A percentile compares a stretch with the other conserved stretches of the same genome.
These are phyloP conservation scores for Typhlichthys subterraneus DNA, from an alignment of 2,797 vertebrate genomes.

Conservation along the genomic window DNA sequence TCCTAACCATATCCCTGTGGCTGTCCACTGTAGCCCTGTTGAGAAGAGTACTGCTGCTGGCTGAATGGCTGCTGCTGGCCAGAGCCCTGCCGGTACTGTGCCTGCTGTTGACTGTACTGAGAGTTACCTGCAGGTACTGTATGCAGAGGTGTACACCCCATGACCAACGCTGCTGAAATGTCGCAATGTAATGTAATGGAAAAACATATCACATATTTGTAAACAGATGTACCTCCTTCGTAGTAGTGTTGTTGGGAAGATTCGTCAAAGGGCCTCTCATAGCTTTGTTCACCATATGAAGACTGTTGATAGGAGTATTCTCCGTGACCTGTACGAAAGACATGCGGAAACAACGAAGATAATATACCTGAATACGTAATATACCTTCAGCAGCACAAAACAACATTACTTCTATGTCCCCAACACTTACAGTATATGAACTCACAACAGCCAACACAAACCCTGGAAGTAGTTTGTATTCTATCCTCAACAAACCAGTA, in stretches of 20 bases:
- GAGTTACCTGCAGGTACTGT: slow-evolving; percentile 80
- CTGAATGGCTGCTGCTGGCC: slow-evolving; percentile 86
- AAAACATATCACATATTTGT: no score
- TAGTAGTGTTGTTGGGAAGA: slow-evolving; percentile 91
- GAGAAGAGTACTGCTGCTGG: slow-evolving; percentile 92
- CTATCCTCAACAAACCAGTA: slow-evolving; percentile 26
- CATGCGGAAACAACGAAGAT: slow-evolving; percentile 14
- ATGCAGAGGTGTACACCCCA: neutral
- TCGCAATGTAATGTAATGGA: neutral
- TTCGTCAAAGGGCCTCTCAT: slow-evolving; percentile 91
- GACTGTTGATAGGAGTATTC: slow-evolving; percentile 93
- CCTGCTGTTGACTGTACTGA: slow-evolving; percentile 92
- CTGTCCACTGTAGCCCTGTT: slow-evolving; percentile 89
- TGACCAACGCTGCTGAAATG: neutral
- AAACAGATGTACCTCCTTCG: slow-evolving; percentile 83
- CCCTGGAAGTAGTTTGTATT: slow-evolving; percentile 16
- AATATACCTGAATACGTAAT: slow-evolving; percentile 1
- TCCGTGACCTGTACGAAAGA: slow-evolving; percentile 80
- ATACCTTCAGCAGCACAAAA: slow-evolving; percentile 21
- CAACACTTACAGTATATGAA: slow-evolving; percentile 2
- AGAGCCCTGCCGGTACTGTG: slow-evolving; percentile 90
- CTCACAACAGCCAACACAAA: slow-evolving; percentile 21
- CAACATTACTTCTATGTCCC: slow-evolving; percentile 15
- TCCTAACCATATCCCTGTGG: slow-evolving; percentile 89
- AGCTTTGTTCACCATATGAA: slow-evolving; percentile 90